These are phyloP conservation scores for Tylochromis polylepis DNA, from an alignment of 2,113 vertebrate species.

Conservation along the genomic window DNA sequence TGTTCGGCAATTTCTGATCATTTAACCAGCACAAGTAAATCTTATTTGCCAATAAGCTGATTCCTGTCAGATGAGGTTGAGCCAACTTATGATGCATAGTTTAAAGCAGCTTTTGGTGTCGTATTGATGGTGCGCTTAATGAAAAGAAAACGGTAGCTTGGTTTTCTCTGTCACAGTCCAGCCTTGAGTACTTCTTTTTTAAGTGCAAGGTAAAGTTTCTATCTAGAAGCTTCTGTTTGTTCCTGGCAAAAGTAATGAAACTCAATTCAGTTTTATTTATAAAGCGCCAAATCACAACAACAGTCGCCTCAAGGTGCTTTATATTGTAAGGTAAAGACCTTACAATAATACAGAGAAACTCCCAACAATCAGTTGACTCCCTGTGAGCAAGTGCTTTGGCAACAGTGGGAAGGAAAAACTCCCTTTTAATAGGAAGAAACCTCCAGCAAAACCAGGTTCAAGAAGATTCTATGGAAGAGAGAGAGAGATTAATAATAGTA, in stretches of 20 bases:
- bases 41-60: background rate
- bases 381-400: background rate
- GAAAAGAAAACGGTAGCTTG: background rate
- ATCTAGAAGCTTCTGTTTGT: background rate
- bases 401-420: background rate
- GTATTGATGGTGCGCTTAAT: background rate
- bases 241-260: background rate
- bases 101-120: background rate
- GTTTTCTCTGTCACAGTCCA: background rate
- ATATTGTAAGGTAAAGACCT: background rate
- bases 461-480: background rate
- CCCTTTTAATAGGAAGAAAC: background rate
- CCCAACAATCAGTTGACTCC: background rate
- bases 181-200: background rate
- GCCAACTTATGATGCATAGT: background rate
- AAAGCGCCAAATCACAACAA: background rate
- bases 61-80: background rate
- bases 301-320: background rate
- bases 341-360: background rate
- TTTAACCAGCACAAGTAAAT: background rate
- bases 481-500: background rate
- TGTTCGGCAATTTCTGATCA: background rate
- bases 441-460: background rate
- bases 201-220: background rate
- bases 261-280: background rate